Base-by-base conservation (phyloP, 2,888 invertebrate species). In the Cosmorhoe ocellata region DNA sequence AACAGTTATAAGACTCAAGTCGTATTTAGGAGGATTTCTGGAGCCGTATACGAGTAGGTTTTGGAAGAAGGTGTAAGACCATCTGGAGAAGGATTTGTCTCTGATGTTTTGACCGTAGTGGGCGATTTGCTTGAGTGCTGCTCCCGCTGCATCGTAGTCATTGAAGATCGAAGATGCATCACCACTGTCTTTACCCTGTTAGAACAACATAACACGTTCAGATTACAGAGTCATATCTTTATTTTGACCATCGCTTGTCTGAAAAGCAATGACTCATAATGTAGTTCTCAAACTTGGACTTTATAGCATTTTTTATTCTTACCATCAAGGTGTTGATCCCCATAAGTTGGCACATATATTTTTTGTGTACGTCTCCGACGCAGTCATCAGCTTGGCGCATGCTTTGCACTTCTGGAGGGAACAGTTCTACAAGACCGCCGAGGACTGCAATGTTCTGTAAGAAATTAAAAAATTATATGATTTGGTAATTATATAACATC, bases 81-180 rank as follows among this genome's bases (percentile, higher is more conserved):
- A 87, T 18, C 80, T 63, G 7, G 77, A 66, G 64, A 87, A 87
- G 1, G 51, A 30, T 54, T 64, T 69, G 49, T 77, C 79, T 37
- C 77, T 67, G 9, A 87, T 71, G 50, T 82, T 84, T 60, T 87
- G 87, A 0, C 84, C 84, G 46, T 68, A 87, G 55, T 84, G 85
- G 0, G 78, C 84, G 0, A 79, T 27, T 66, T 85, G 84, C 47
- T 84, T 86, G 0, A 83, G 13, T 0, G 84, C 60, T 8, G 75
- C 81, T 1, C 86, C 84, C 0, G 65, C 59, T 8, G 51, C 39
- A 0, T 41, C 41, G 9, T 51, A 53, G n/a, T 43, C 22, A 2
- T 52, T 50, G 9, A 58, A 54, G 4, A 40, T 11, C 22, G 49
- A 13, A 40, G 30, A 30, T 6, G 12, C 3, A 2, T 13, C 10